A percentile compares a stretch with the other conserved stretches of the same genome.
These are phyloP conservation scores for Dendropsophus ebraccatus DNA, from an alignment of 2,113 vertebrate genomes.

Conservation along the genomic window DNA sequence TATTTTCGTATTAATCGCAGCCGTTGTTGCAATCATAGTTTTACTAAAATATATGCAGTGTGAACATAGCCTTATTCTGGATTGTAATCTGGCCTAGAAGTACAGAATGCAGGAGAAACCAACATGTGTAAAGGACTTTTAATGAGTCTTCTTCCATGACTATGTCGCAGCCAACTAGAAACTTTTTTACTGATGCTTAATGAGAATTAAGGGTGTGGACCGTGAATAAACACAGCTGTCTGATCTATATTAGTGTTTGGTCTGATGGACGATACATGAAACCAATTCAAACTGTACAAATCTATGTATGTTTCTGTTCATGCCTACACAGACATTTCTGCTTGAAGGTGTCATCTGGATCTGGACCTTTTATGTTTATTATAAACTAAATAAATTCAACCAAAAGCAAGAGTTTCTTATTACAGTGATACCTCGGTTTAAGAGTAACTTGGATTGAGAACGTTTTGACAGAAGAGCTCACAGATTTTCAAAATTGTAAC, in stretches of 20 bases:
- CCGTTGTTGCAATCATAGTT: too few species aligned
- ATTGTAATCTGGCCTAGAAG: neutral
- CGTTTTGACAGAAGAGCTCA: too few species aligned
- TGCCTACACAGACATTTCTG: neutral
- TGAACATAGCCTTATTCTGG: neutral
- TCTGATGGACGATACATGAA: neutral
- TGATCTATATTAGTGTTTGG: neutral
- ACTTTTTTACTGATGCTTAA: neutral
- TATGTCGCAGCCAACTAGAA: neutral
- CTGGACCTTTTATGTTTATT: neutral
- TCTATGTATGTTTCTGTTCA: neutral
- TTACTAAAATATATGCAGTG: too few species aligned
- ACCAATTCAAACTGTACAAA: constrained; percentile 14
- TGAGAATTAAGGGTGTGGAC: neutral
- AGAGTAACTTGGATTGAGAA: too few species aligned
- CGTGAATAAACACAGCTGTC: constrained; percentile 20
- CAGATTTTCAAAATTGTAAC: too few species aligned
- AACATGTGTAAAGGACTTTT: neutral
- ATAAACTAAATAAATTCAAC: too few species aligned
- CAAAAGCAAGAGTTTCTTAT: too few species aligned
- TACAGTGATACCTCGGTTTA: too few species aligned
- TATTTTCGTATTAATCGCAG: too few species aligned
- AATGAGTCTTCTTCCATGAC: neutral
- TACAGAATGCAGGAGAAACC: neutral
- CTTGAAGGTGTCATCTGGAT: neutral